A percentile compares a stretch with the other conserved stretches of the same genome.
Conservation (phyloP, 2,797 vertebrate genomes). For the Macropus fuliginosus region DNA sequence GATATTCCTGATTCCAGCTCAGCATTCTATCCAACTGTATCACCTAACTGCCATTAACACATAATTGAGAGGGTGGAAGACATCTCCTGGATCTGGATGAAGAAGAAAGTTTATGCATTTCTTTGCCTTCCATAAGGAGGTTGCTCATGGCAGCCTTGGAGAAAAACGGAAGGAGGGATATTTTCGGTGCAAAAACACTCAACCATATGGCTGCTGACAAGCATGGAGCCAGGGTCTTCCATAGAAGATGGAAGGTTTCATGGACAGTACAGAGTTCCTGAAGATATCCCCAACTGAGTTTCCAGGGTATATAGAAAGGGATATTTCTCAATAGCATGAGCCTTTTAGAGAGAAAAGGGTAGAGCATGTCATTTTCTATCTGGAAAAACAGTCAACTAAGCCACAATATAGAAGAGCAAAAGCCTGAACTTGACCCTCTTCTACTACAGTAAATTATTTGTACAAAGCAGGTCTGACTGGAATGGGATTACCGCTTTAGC, state of each 20-base stretch:
- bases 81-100: neutral
- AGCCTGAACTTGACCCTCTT: neutral
- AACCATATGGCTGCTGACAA: neutral
- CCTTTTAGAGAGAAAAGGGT: neutral
- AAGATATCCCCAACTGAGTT: neutral
- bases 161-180: neutral
- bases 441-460: neutral
- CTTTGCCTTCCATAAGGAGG: neutral
- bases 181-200: neutral
- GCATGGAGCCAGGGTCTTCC: neutral
- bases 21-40: neutral
- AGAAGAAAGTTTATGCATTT: neutral
- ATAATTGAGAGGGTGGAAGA: neutral
- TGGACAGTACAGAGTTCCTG: neutral
- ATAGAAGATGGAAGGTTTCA: neutral
- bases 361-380: neutral
- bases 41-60: neutral
- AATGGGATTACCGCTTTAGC: neutral
- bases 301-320: neutral
- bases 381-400: neutral
- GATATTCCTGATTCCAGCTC: neutral
- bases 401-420: neutral
- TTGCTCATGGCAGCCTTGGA: neutral
- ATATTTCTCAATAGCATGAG: neutral
- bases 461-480: neutral